A percentile compares a stretch with the other conserved stretches of the same genome.
These are phyloP conservation scores for Lagocephalus sceleratus DNA, from an alignment of 2,797 vertebrate species.

Conservation along the genomic window DNA sequence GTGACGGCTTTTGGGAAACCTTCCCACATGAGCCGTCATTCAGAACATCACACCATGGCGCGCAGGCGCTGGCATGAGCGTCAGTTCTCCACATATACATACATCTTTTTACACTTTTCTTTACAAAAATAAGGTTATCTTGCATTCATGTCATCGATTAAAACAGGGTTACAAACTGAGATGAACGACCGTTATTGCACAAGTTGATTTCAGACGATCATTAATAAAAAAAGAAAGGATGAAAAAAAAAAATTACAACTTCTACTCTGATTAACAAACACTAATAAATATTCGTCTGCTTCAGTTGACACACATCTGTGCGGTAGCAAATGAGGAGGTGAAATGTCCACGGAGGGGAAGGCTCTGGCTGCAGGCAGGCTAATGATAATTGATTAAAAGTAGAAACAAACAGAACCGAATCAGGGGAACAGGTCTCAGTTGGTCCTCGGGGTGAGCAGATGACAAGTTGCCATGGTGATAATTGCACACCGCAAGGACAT, in stretches of 20 bases:
- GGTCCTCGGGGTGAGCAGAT: slow-evolving; percentile 11
- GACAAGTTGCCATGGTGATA: slow-evolving; percentile 51
- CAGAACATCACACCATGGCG: neutral
- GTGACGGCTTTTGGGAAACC: slow-evolving; percentile 11
- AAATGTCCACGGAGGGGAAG: slow-evolving; percentile 5
- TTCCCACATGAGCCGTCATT: slow-evolving; percentile 8
- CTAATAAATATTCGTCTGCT: slow-evolving; percentile 67
- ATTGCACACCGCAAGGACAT: slow-evolving; percentile 31
- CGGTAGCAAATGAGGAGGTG: slow-evolving; percentile 44
- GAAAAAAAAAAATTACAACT: slow-evolving; percentile 29
- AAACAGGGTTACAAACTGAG: slow-evolving; percentile 68
- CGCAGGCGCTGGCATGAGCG: neutral
- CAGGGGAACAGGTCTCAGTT: slow-evolving; percentile 23
- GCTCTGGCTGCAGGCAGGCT: slow-evolving; percentile 13
- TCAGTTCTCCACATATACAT: slow-evolving; percentile 29
- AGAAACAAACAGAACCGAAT: slow-evolving; percentile 48
- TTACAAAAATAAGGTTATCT: slow-evolving; percentile 77
- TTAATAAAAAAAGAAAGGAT: slow-evolving; percentile 41
- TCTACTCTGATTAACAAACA: slow-evolving; percentile 55
- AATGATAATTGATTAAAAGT: slow-evolving; percentile 35
- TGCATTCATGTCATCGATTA: slow-evolving; percentile 63
- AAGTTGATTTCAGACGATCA: slow-evolving; percentile 59
- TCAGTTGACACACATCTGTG: slow-evolving; percentile 19
- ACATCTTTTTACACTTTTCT: slow-evolving; percentile 64
- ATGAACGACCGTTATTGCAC: slow-evolving; percentile 76